Evolutionary conservation across 2,113 vertebrate genomes (phyloP).

Genomic region (Notarius quadriscutis): DNA sequence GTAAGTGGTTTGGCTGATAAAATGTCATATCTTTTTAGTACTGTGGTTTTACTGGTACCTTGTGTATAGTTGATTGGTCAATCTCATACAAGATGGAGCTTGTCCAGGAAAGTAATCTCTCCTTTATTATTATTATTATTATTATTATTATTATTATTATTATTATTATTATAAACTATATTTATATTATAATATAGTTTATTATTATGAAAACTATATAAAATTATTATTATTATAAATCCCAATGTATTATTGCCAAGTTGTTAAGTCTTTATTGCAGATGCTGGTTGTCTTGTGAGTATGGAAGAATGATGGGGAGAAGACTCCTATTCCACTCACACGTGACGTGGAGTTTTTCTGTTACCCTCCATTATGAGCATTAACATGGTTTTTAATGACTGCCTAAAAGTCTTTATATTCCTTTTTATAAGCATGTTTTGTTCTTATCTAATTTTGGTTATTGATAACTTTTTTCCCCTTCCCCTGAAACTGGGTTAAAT

Average conservation of each 20-base stretch:
- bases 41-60: conserved; percentile 30
- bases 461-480: not conserved
- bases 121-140: no score
- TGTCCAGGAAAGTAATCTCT: not conserved
- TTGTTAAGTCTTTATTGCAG: not conserved
- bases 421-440: conserved; percentile 23
- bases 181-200: no score
- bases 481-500: no score
- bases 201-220: no score
- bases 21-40: conserved; percentile 31
- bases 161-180: no score
- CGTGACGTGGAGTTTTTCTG: not conserved
- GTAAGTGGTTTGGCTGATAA: not conserved
- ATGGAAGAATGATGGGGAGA: not conserved
- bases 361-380: not conserved
- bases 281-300: conserved; percentile 13
- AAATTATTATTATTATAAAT: no score
- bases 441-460: conserved; percentile 18
- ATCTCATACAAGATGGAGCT: conserved; percentile 36
- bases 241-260: not conserved
- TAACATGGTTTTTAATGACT: conserved; percentile 41
- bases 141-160: no score
- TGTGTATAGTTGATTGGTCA: conserved; percentile 48
- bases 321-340: not conserved
- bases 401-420: conserved; percentile 26